Base-by-base conservation (phyloP, 2,888 invertebrate species). In the Cheiracanthium punctorium region DNA sequence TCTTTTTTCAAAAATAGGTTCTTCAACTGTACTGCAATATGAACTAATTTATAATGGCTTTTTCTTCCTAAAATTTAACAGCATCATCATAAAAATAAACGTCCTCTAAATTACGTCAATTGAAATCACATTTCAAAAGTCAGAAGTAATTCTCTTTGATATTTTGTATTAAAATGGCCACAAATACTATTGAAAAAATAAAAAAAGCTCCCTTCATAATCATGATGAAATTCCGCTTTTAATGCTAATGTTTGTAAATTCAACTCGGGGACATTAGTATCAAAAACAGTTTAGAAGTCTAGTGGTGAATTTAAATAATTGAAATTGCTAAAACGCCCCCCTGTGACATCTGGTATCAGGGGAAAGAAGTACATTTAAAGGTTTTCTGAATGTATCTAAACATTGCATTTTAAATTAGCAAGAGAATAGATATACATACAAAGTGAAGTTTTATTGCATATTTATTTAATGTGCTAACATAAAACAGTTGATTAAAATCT, bases 241-340 rank as follows among this genome's bases (percentile, higher is more conserved):
- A 72, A 80, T 65, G 72, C 64, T 80, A 80, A 80, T 80, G 65
- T 41, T 65, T 30, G 33, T 14, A 65, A 64, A 32, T 20, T 8
- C 67, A 24, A 77, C 48, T 28, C 12, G 12, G 10, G 12, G 58
- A 28, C 80, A 80, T 37, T 80, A 65, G 28, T 65, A 80, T 80
- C 64, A 80, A 80, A 80, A 72, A 30, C 14, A 65, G 72, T 37
- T 72, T 77, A 77, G 58, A 24, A 58, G 24, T 24, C 20, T 7
- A 24, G 58, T 24, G 58, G 20, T 58, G 58, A 58, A 58, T 58
- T 58, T 58, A 58, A 58, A 58, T 58, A 58, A 58, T 58, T 58
- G 58, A 58, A 58, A 58, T 24, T 12, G 58, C 24, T 58, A 58
- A 58, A 58, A 58, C 24, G 20, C 24, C 24, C 58, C 58, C 5